phyloP scores from a whole-genome alignment of 1,140 invertebrate genomes.

The Pissodes strobi region DNA sequence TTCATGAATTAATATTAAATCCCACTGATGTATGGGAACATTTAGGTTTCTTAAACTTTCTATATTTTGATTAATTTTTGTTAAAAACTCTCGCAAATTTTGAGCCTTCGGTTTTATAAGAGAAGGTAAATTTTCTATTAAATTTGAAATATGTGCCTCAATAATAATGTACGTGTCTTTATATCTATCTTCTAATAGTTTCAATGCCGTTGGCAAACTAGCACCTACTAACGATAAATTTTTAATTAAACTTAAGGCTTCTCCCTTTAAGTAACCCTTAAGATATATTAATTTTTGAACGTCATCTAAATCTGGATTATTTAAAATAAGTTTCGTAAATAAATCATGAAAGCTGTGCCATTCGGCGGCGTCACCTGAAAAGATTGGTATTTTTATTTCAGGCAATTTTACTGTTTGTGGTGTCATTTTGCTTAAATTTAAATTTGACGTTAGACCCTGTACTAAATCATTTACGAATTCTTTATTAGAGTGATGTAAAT shows the following conservation, averaged over 20 bases:
- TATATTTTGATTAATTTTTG: conserved; percentile 10
- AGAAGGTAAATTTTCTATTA: conserved; percentile 1
- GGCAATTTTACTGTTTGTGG: neutral
- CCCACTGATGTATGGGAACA: conserved; percentile 1
- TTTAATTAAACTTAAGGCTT: conserved; percentile 3
- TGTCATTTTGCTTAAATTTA: neutral
- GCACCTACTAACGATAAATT: conserved; percentile 7
- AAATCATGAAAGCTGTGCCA: conserved; percentile 2
- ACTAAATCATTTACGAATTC: conserved; percentile 1
- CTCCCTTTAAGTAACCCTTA: conserved; percentile 1
- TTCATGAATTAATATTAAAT: too few species aligned
- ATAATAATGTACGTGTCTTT: conserved; percentile 4
- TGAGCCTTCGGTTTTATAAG: neutral
- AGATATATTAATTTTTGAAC: too few species aligned
- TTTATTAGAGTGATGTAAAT: conserved; percentile 5
- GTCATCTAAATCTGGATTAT: neutral
- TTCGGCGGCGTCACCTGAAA: neutral
- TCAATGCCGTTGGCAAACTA: conserved; percentile 5
- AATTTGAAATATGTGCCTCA: conserved; percentile 6
- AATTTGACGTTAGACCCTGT: neutral
- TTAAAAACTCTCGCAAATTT: conserved; percentile 15
- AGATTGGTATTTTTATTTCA: conserved; percentile 6
- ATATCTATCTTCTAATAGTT: conserved; percentile 6
- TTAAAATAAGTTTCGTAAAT: neutral
- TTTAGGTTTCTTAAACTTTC: conserved; percentile 9